Base-by-base conservation (phyloP, 2,797 vertebrate species). In the Fistularia commersonii region DNA sequence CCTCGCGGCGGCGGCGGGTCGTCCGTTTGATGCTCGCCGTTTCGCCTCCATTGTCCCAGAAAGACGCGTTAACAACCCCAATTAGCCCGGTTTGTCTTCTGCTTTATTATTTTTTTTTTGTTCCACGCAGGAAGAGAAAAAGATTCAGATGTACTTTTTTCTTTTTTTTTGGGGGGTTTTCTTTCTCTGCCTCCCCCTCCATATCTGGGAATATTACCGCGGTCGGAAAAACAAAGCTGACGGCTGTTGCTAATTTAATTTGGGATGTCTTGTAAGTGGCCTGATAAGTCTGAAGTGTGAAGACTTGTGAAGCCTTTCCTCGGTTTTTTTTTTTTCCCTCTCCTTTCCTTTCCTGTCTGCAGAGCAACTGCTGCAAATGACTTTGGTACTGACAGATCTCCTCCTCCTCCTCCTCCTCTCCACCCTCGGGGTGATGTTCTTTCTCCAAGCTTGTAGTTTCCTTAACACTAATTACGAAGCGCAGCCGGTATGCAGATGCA, bases 191-290 rank as follows among this genome's bases (percentile, higher is more conserved):
- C n/a, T n/a, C n/a, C n/a, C n/a, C 3, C 8, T 9, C 7, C 15
- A n/a, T 10, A 40, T 40, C 39, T 40, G 11, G 6, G 13, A 12
- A 40, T 40, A 8, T 14, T 8, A 7, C 8, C 8, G 8, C 7
- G 23, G 8, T 44, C 14, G 8, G 55, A 58, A 66, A 78, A 82
- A 81, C 82, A 78, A 81, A 81, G 78, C 71, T 77, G 74, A 66
- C 58, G 68, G 69, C 77, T 79, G 74, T 65, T 63, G 57, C 74
- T 80, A 78, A 81, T 81, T 75, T 78, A 71, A 80, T 80, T 81
- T 73, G 34, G 6, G 23, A 42, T 53, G 72, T 81, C 59, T 67
- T 48, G 13, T 71, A 74, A 71, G 46, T 14, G 68, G 51, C 62
- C 67, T 70, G 77, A 77, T 80, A 55, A 77, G 77, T 74, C 59